Evolutionary conservation across 2,797 vertebrate genomes (phyloP), one percentile per base, ranked within the genome.

Genomic region (Pitangus sulphuratus): DNA sequence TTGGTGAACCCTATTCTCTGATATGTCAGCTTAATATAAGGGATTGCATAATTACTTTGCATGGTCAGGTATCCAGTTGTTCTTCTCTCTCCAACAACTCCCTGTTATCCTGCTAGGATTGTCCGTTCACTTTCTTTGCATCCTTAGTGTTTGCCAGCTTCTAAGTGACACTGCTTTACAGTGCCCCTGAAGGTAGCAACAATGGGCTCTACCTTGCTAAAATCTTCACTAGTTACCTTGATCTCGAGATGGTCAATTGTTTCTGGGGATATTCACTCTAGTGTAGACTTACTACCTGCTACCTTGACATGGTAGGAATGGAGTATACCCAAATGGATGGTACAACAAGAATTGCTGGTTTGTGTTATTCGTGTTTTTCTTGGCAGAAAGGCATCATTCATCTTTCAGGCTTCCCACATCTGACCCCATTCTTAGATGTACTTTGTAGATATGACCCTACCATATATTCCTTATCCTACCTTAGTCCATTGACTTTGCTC

Each of bases 241-340:
- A 28, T 80, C 10, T 60, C 9, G 35, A 40, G 42, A 17, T 5
- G 9, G 25, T 60, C 4, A 42, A 1, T 42, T 28, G 18, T 42
- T 78, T 69, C 31, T 51, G 54, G 64, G 54, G 48, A 33, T 44
- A 58, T 64, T 48, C 44, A 20, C 33, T 53, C 15, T 37, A 24
- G 24, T 4, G 4, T 57, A 16, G 0, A 0, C 31, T 61, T 50
- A 21, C 35, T 31, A 9, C 39, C 30, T 56, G 18, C 40, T 33
- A 6, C 39, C 25, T 70, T 33, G n/a, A 39, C 5, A 35, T 39
- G 51, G 2, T 47, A 7, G 6, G 33, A 48, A 14, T 31, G 31
- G 31, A 31, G 8, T 13, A 9, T 39, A 15, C 28, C 39, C 1
- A 4, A 42, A 62, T 8, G n/a, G 21, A 30, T 39, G 56, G n/a